Conservation (phyloP, 2,888 invertebrate species). For the Chloroclysta siterata region DNA sequence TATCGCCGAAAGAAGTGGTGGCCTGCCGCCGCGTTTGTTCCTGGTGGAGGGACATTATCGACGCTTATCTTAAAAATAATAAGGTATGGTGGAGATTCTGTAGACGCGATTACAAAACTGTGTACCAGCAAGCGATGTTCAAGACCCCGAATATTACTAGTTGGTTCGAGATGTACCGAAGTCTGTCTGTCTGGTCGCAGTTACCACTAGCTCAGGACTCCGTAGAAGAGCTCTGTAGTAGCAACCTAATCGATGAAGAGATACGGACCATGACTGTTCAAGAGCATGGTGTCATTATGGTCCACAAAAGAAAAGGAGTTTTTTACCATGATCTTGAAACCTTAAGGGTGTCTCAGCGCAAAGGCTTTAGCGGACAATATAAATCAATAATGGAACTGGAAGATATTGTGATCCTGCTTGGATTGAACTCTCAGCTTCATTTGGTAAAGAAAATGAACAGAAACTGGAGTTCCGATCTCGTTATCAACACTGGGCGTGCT, state of each 20-base stretch:
- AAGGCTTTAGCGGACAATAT: constrained; percentile 55
- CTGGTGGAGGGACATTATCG: constrained; percentile 64
- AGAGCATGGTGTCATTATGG: constrained; percentile 56
- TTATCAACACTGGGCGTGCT: neutral
- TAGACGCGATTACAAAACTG: constrained; percentile 50
- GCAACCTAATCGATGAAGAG: constrained; percentile 50
- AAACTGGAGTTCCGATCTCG: constrained; percentile 9
- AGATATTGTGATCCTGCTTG: constrained; percentile 22
- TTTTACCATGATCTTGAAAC: constrained; percentile 63
- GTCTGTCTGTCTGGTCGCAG: constrained; percentile 63
- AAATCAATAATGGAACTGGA: constrained; percentile 45
- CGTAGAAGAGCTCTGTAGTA: constrained; percentile 59
- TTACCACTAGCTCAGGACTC: constrained; percentile 53
- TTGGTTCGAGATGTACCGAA: constrained; percentile 67
- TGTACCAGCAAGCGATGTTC: constrained; percentile 50
- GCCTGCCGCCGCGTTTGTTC: constrained; percentile 62
- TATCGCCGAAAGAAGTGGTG: constrained; percentile 17
- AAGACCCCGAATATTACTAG: constrained; percentile 50
- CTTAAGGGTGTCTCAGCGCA: constrained; percentile 45
- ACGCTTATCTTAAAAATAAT: constrained; percentile 52
- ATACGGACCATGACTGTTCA: constrained; percentile 59
- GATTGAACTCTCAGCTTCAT: constrained; percentile 19
- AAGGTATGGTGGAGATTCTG: constrained; percentile 60
- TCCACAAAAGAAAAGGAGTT: constrained; percentile 52
- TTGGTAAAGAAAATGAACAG: constrained; percentile 14